Evolutionary conservation across 1,140 invertebrate genomes (phyloP).

Genomic region (honey bee (Apis mellifera)): DNA sequence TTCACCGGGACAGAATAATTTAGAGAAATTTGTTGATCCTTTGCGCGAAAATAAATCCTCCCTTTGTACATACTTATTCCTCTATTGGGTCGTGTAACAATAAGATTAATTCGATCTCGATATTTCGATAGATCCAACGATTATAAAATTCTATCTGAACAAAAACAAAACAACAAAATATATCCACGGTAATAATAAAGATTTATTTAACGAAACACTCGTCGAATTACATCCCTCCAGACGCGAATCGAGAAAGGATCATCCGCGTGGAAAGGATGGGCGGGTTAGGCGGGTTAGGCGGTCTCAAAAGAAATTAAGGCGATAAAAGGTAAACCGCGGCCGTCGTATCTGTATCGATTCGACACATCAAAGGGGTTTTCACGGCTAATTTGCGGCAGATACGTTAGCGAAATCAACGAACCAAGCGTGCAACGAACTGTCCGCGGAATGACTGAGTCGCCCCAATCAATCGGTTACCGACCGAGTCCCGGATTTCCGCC

Average conservation of each 20-base stretch:
- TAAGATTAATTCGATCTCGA: no score
- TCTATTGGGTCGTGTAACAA: no score
- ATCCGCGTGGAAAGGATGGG: neutral
- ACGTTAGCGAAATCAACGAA: conserved; percentile 1
- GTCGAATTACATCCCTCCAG: neutral
- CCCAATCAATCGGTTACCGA: neutral
- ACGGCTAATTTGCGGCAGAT: conserved; percentile 12
- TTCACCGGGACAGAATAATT: no score
- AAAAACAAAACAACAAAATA: no score
- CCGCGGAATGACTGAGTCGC: neutral
- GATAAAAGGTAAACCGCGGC: conserved; percentile 1
- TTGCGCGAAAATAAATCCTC: no score
- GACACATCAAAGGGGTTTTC: conserved; percentile 14
- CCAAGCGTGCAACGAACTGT: neutral
- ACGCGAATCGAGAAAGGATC: neutral
- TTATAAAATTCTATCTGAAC: no score
- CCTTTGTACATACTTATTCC: no score
- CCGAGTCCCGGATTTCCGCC: neutral
- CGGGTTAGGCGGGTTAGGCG: no score
- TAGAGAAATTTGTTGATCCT: no score
- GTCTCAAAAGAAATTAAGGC: conserved; percentile 4
- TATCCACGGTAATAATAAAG: no score
- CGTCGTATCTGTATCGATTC: neutral
- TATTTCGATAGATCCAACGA: no score
- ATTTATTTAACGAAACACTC: no score